Evolutionary conservation across 2,113 vertebrate species (phyloP), one percentile per base, ranked within the genome.

Genomic region (Daubentonia madagascariensis): DNA sequence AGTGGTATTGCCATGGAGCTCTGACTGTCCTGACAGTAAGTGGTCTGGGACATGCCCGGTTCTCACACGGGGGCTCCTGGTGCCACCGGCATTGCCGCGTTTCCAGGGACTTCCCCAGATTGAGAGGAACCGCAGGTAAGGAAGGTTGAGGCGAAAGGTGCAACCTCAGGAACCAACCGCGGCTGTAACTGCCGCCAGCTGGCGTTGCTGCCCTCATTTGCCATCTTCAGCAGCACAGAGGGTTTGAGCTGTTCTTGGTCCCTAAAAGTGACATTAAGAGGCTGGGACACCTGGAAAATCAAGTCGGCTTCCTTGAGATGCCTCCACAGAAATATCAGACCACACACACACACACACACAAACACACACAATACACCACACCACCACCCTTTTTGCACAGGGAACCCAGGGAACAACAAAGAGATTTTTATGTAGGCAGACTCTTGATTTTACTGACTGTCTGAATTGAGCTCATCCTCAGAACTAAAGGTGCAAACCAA

Each of bases 221-320:
- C 35, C 3, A 0, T 30, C 10, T 43, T 65, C 6, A 2, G 35
- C n/a, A 3, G 3, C 37, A 2, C 0, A 22, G 48, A 45, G 59
- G 14, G 35, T 43, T 54, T 35, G 25, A 48, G n/a, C 45, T 73
- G 3, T 35, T 50, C 48, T 20, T 16, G 2, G 4, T 13, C 14
- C n/a, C 84, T 17, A 18, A 48, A 59, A 30, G 2, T 8, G 43
- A 57, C 13, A 3, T 2, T 2, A 1, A 4, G 6, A 3, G 45
- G 10, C 40, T 18, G 57, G 54, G 54, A 4, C 37, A 50, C 35
- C 52, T 10, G 20, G 17, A 43, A 95, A n/a, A 87, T 3, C 32
- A 4, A 6, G 40, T 16, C 8, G 0, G n/a, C 32, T 37, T 54
- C 25, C 45, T 43, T 30, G 63, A 25, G 45, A 94, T 81, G 12